These are phyloP conservation scores for Chelonus formosanus DNA, from an alignment of 2,888 invertebrate genomes.

Conservation along the genomic window DNA sequence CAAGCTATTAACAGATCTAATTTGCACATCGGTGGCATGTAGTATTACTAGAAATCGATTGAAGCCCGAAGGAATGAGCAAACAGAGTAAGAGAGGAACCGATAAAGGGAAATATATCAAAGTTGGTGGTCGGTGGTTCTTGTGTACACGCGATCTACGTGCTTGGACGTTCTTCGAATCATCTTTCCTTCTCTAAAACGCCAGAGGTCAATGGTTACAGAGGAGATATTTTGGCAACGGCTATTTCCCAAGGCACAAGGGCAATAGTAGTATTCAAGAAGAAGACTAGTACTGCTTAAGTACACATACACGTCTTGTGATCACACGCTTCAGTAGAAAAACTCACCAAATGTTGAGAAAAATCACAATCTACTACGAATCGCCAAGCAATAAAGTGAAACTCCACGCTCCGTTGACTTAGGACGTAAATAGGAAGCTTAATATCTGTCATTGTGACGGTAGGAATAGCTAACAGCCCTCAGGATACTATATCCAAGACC, in stretches of 20 bases:
- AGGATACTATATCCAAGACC: conserved; percentile 17
- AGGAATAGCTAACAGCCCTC: conserved; percentile 28
- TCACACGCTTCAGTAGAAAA: conserved; percentile 3
- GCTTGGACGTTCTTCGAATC: conserved; percentile 13
- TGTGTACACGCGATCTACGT: conserved; percentile 33
- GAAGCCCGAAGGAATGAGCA: conserved; percentile 23
- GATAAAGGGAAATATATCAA: conserved; percentile 35
- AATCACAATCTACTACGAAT: conserved; percentile 22
- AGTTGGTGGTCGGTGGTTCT: conserved; percentile 25
- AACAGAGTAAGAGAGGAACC: conserved; percentile 18
- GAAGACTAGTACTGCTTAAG: neutral
- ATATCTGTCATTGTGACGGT: conserved; percentile 58
- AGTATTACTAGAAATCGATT: conserved; percentile 35
- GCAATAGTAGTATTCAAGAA: neutral
- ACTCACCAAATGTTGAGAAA: conserved; percentile 8
- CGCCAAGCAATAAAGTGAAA: conserved; percentile 54
- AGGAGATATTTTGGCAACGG: conserved; percentile 37
- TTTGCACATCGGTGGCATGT: conserved; percentile 24
- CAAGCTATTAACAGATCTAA: conserved; percentile 30
- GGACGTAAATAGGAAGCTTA: conserved; percentile 59
- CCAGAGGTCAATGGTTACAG: conserved; percentile 27
- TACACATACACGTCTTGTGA: too few species aligned
- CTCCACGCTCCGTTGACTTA: conserved; percentile 57
- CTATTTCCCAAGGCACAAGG: conserved; percentile 47
- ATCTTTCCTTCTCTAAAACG: conserved; percentile 8